Conservation (phyloP, 2,888 invertebrate species). For the Xanthorhoe designata region DNA sequence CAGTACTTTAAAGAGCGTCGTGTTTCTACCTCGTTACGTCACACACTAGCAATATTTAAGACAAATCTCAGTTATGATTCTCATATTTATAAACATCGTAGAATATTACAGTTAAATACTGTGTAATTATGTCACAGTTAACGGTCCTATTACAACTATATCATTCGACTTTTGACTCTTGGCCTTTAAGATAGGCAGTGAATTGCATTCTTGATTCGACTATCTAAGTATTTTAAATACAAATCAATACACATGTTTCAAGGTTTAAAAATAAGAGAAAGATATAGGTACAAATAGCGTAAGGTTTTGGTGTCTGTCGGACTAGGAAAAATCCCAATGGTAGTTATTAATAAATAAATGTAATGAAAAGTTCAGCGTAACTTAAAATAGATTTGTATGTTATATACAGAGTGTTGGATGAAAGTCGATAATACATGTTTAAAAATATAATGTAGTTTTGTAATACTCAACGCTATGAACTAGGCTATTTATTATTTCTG, state of each 20-base stretch:
- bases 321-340: neutral
- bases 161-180: conserved; percentile 7
- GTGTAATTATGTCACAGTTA: neutral
- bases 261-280: neutral
- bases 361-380: neutral
- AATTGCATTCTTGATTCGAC: conserved; percentile 6
- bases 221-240: neutral
- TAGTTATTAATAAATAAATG: neutral
- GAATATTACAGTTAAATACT: neutral
- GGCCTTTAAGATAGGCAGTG: neutral
- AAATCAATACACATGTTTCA: neutral
- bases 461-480: neutral
- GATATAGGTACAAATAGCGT: neutral
- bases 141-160: neutral
- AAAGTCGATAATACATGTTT: neutral
- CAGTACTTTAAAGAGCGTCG: neutral
- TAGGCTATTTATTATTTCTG: neutral
- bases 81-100: conserved; percentile 17
- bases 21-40: conserved; percentile 20
- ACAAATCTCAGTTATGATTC: conserved; percentile 20
- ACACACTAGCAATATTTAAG: neutral
- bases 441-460: neutral
- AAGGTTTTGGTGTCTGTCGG: neutral
- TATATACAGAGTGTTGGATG: neutral
- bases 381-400: neutral